Percentiles rank a stretch among this genome's conserved stretches.
Conservation (phyloP, 2,888 invertebrate genomes). For the Microctonus hyperodae region DNA sequence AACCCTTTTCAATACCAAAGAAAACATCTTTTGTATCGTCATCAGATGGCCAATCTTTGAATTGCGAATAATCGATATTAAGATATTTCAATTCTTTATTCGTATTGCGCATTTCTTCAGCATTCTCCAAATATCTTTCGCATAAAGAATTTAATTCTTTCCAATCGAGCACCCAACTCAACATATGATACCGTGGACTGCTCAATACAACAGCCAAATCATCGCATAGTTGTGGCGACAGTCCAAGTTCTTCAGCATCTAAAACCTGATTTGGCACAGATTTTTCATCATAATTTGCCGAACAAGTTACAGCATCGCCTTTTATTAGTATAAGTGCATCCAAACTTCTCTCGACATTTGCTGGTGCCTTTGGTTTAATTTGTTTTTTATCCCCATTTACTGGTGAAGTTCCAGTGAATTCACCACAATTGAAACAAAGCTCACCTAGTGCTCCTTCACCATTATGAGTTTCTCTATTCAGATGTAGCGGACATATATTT, state of each 20-base stretch:
- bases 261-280: slow-evolving; percentile 68
- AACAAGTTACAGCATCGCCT: slow-evolving; percentile 66
- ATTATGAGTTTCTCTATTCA: slow-evolving; percentile 38
- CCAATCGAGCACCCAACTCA: slow-evolving; percentile 76
- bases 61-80: slow-evolving; percentile 75
- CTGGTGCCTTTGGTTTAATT: slow-evolving; percentile 38
- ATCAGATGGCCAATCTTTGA: slow-evolving; percentile 71
- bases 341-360: slow-evolving; percentile 65
- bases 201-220: slow-evolving; percentile 76
- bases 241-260: slow-evolving; percentile 73
- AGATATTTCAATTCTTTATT: slow-evolving; percentile 78
- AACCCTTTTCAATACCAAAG: slow-evolving; percentile 73
- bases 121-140: slow-evolving; percentile 67
- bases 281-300: slow-evolving; percentile 70
- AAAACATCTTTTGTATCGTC: slow-evolving; percentile 67
- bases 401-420: slow-evolving; percentile 45
- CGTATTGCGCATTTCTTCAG: slow-evolving; percentile 70
- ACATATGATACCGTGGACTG: slow-evolving; percentile 74
- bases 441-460: slow-evolving; percentile 43
- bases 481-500: slow-evolving; percentile 44
- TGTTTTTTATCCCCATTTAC: slow-evolving; percentile 1
- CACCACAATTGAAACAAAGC: slow-evolving; percentile 53
- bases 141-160: slow-evolving; percentile 67
- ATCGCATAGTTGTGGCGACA: slow-evolving; percentile 72
- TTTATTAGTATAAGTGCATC: slow-evolving; percentile 65